phyloP scores from a whole-genome alignment of 2,888 invertebrate genomes.

The Thymelicus sylvestris region DNA sequence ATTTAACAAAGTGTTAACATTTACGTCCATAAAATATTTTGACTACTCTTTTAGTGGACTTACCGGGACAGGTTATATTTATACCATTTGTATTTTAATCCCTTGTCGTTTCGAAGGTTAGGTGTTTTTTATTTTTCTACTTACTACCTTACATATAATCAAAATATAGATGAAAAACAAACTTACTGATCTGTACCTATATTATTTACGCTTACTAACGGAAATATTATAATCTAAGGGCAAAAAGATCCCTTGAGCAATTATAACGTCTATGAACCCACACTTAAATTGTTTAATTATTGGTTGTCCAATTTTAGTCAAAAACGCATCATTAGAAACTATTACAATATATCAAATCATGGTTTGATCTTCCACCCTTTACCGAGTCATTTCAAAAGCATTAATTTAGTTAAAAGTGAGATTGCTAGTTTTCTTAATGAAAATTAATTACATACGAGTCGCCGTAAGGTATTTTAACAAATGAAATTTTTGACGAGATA shows the following conservation, averaged over 20 bases:
- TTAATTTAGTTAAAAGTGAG: constrained; percentile 77
- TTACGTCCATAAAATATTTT: constrained; percentile 81
- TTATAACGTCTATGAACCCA: constrained; percentile 56
- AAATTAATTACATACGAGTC: constrained; percentile 25
- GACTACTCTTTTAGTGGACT: constrained; percentile 74
- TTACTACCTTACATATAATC: background rate
- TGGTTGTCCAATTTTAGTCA: constrained; percentile 73
- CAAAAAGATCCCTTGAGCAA: constrained; percentile 45
- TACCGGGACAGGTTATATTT: constrained; percentile 54
- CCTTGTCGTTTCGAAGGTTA: constrained; percentile 19
- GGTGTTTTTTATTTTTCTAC: background rate
- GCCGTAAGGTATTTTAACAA: constrained; percentile 21
- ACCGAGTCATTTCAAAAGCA: constrained; percentile 61
- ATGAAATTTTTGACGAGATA: constrained; percentile 9
- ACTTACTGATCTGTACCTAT: no score
- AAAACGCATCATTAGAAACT: constrained; percentile 78
- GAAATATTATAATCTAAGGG: constrained; percentile 14
- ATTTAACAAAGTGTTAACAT: constrained; percentile 82
- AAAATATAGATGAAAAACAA: no score
- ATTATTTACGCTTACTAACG: background rate
- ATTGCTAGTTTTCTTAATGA: constrained; percentile 60
- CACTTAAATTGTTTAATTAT: constrained; percentile 70
- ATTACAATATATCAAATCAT: constrained; percentile 74
- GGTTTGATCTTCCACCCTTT: constrained; percentile 59
- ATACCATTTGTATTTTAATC: constrained; percentile 14